Conservation (phyloP, 2,888 invertebrate species). For the Gastracanthus pulcherrimus region DNA sequence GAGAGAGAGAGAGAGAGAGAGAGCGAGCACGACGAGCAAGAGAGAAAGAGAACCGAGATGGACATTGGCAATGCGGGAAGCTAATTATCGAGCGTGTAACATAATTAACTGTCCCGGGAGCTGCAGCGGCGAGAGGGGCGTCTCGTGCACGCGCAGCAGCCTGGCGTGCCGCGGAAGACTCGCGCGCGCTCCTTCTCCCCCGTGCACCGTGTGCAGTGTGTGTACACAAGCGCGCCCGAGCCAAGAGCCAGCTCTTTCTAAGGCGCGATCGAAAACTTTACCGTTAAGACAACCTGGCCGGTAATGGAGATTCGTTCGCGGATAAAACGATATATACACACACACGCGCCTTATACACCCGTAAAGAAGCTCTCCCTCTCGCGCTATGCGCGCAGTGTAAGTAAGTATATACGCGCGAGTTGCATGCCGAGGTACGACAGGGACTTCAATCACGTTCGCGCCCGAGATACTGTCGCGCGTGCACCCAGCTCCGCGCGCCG, state of each 20-base stretch:
- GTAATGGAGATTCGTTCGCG: constrained; percentile 68
- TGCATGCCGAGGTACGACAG: constrained; percentile 11
- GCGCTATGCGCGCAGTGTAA: background rate
- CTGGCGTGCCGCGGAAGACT: background rate
- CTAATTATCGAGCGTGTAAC: constrained; percentile 70
- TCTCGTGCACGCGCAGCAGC: background rate
- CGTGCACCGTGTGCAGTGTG: background rate
- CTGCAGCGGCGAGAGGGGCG: constrained; percentile 10
- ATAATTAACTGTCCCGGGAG: constrained; percentile 69
- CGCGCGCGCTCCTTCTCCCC: background rate
- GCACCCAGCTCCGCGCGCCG: background rate
- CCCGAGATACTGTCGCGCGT: constrained; percentile 18
- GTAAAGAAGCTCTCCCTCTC: background rate
- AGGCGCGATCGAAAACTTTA: constrained; percentile 67
- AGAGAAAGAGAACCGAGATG: constrained; percentile 39
- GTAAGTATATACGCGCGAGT: background rate
- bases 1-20: too few species aligned
- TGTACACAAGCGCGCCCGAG: background rate
- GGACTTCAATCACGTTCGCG: constrained; percentile 54
- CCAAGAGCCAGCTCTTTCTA: background rate
- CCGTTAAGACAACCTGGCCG: constrained; percentile 69
- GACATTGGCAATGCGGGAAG: constrained; percentile 61
- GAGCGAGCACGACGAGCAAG: constrained; percentile 11
- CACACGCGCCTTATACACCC: too few species aligned
- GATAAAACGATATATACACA: constrained; percentile 45